Evolutionary conservation across 2,113 vertebrate species (phyloP).

Genomic region (Mesitornis unicolor): DNA sequence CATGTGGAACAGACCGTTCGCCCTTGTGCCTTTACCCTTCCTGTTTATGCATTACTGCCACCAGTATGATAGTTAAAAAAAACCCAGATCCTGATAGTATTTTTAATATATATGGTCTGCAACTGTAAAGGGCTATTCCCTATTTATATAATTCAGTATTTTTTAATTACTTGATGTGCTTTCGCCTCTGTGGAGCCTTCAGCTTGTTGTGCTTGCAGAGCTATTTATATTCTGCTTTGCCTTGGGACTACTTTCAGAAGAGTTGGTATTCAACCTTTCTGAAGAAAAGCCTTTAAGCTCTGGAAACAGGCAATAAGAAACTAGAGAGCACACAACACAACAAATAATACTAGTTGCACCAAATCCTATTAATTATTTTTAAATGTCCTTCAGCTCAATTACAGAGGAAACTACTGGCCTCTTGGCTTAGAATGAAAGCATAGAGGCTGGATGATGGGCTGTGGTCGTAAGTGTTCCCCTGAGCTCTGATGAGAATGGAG

Average conservation of each 20-base stretch:
- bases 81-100: neutral
- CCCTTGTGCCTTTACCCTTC: neutral
- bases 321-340: neutral
- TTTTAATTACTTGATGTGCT: constrained; percentile 40
- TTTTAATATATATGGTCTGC: neutral
- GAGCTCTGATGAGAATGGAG: constrained; percentile 5
- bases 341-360: constrained; percentile 25
- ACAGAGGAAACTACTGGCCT: constrained; percentile 17
- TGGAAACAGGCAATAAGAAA: constrained; percentile 37
- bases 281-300: constrained; percentile 34
- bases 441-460: neutral
- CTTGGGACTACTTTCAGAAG: constrained; percentile 38
- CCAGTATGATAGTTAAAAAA: neutral
- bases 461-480: neutral
- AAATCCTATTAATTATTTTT: constrained; percentile 54
- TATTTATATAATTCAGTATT: neutral
- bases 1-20: neutral
- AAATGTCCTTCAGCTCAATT: constrained; percentile 39
- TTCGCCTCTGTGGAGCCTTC: neutral
- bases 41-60: neutral
- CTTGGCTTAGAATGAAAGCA: constrained; percentile 41
- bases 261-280: constrained; percentile 15
- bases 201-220: constrained; percentile 24
- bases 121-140: neutral
- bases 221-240: constrained; percentile 47